Base-by-base conservation (phyloP, 2,888 invertebrate species). In the Beris morrisii region DNA sequence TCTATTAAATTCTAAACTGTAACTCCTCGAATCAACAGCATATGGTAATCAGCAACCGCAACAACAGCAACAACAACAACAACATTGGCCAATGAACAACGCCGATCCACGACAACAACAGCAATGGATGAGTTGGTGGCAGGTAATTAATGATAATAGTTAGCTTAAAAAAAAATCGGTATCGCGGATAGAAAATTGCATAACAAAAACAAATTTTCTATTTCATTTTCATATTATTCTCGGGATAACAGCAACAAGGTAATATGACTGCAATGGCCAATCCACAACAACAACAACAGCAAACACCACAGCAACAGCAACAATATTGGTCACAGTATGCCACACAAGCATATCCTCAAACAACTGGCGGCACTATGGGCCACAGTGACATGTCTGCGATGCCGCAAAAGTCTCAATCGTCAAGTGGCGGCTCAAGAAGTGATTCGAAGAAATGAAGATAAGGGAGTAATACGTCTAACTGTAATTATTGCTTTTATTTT, bases 101-200 rank as follows among this genome's bases (percentile, higher is more conserved):
- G 75, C 78, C 52, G 79, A 79, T 72, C 75, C 75, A 44, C 75
- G 75, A 67, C 79, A 79, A 69, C 79, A 79, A 69, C 79, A 79
- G 54, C 77, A 78, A 70, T 80, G 79, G 79, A 76, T 77, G 76
- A 74, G 78, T 71, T 80, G 79, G 78, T 80, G 79, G 78, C 79
- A 79, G 77, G 79, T 80, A 73, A 66, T 48, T 48, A 6, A 6
- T 48, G n/a, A 48, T 48, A 15, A 48, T 13, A 11, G 3, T 48
- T 48, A 11, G 5, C 12, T 48, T 48, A 15, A 2, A 44, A 44
- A n/a, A 44, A 11, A n/a, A 48, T 44, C n/a, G 11, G n/a, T 2
- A 44, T 9, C 11, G n/a, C 3, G 5, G 5, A 46, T 4, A 46
- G n/a, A 12, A 5, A 46, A 15, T 5, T 46, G 5, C 46, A 13